Conservation (phyloP, 2,797 vertebrate genomes). For the Catharus ustulatus region DNA sequence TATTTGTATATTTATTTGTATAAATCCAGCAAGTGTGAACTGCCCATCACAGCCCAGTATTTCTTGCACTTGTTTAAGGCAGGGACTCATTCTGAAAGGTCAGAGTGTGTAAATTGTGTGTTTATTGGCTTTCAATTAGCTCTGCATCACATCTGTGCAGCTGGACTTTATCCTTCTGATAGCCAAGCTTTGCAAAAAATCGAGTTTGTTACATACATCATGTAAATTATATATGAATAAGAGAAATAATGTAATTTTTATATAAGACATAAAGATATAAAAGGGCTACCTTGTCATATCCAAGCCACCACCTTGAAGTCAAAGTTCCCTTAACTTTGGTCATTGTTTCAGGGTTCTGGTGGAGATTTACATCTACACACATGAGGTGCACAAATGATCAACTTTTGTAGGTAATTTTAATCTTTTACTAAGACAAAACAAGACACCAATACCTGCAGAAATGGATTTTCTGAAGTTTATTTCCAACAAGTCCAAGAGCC, state of each 20-base stretch:
- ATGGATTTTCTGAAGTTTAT: background rate
- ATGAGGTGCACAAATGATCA: background rate
- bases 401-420: background rate
- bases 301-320: background rate
- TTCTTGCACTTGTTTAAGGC: background rate
- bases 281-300: background rate
- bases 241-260: background rate
- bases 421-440: background rate
- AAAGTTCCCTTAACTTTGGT: background rate
- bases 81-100: background rate
- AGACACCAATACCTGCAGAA: background rate
- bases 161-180: background rate
- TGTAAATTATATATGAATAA: background rate
- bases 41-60: background rate
- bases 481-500: background rate
- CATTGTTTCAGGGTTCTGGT: background rate
- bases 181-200: background rate
- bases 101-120: background rate
- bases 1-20: constrained; percentile 36
- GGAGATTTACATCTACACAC: background rate
- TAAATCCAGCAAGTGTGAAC: background rate
- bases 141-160: background rate
- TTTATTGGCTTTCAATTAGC: background rate
- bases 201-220: background rate
- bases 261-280: background rate